Evolutionary conservation across 2,888 invertebrate species (phyloP), one percentile per base, ranked within the genome.

Genomic region (Rhimphoctona megacephalus): DNA sequence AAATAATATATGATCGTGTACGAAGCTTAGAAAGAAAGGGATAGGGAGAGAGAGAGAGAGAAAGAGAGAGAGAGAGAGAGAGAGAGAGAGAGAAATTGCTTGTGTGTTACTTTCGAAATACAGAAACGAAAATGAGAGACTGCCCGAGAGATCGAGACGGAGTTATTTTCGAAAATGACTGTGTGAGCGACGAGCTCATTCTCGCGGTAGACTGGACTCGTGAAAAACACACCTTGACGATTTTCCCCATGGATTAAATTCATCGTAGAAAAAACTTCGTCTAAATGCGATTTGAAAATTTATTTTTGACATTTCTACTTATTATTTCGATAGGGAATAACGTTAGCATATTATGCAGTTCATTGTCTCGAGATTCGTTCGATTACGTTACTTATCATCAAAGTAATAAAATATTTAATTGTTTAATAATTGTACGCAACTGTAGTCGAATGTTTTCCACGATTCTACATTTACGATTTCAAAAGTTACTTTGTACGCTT

Each of bases 141-240:
- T 43, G 83, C 43, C 30, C 73, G 81, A 61, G 81, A 78, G 81
- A 73, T 86, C 80, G 77, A 46, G 70, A 86, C 74, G 73, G 67
- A 81, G 89, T 89, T 91, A 90, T 91, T 91, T 90, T 89, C 85
- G 89, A 89, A 70, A 87, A 85, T 85, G 87, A 89, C 85, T 88
- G 77, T 88, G 77, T 69, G 73, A 30, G 43, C 52, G 73, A 39
- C 73, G 76, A 73, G 66, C 73, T 49, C 30, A n/a, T 73, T 67
- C 66, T 17, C 54, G 78, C 83, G 66, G 66, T 61, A 74, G 86
- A 72, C 54, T 64, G 43, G 64, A 67, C 81, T 43, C 52, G 36
- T 36, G 80, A 76, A 87, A 87, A 85, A 79, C 22, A n/a, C 61
- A 74, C 66, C 22, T 30, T 61, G 33, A 70, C n/a, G 7, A 78